Evolutionary conservation across 2,797 vertebrate species (phyloP).

Genomic region (Tarsius wallacei): DNA sequence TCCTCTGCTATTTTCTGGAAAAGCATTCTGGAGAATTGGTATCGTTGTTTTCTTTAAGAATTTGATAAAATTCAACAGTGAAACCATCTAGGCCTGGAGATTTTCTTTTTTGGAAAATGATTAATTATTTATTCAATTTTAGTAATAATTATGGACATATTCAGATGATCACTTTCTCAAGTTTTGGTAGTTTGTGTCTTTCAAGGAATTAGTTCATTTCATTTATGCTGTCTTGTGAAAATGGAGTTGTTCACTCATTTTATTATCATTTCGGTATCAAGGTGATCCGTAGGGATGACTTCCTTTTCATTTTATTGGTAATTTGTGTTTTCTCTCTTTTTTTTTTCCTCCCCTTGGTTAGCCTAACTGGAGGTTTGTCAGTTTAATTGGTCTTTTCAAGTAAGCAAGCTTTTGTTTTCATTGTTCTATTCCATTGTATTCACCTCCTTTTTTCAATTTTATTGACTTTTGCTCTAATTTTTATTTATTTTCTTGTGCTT

Average conservation of each 20-base stretch:
- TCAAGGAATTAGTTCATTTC: conserved; percentile 13
- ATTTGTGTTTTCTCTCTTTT: not conserved
- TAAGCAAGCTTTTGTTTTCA: not conserved
- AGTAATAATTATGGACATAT: not conserved
- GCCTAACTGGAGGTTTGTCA: not conserved
- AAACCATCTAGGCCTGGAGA: not conserved
- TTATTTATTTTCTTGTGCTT: conserved; percentile 60
- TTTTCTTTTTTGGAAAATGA: conserved; percentile 11
- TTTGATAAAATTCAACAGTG: not conserved
- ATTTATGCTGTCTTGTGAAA: not conserved
- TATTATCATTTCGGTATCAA: not conserved
- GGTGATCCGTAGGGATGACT: not conserved
- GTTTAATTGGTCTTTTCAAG: not conserved
- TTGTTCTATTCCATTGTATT: not conserved
- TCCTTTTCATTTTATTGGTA: not conserved
- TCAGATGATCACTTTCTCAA: not conserved
- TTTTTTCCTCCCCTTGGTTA: not conserved
- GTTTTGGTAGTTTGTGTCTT: not conserved
- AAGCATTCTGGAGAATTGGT: not conserved
- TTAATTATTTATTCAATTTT: conserved; percentile 20
- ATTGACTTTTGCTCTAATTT: not conserved
- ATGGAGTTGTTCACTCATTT: not conserved
- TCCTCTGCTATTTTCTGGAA: not conserved
- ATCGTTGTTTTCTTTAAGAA: not conserved
- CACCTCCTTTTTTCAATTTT: not conserved